Evolutionary conservation across 2,888 invertebrate genomes (phyloP), one percentile per base, ranked within the genome.

Genomic region (Chironomus riparius): DNA sequence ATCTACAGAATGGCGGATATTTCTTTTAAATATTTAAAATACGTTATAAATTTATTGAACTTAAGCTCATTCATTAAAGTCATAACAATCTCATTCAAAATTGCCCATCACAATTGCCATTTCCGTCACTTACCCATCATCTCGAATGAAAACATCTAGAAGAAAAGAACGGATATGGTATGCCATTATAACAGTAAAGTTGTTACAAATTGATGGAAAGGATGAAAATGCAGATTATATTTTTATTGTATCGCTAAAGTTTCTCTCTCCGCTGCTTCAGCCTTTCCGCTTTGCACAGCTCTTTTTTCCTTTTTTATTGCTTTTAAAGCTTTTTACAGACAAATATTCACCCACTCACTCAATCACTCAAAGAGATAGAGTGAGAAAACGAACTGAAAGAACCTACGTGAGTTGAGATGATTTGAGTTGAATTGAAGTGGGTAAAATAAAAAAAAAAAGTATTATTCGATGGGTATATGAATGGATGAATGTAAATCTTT

Each of bases 181-280:
- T 56, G 18, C 56, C 56, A 56, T 56, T 56, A 56, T 56, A 56
- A 56, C n/a, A 56, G 56, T 56, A 56, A 47, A 68, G 68, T 65
- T 69, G 56, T 68, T 28, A 38, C 68, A 75, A 69, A 70, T 68
- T 47, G 69, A 72, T 62, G 65, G 56, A 71, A 68, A 28, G 65
- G 50, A 70, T 75, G 50, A 68, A 74, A 75, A 70, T 75, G 48
- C 48, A 75, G 69, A 70, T 75, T 75, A 75, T 75, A 75, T 68
- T 75, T 75, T 75, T 75, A 75, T 69, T 56, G 75, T 70, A 75
- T 68, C 68, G 68, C 71, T 21, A 70, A 74, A 68, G 68, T 76
- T 69, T 48, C 61, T 74, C 77, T 77, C 77, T 72, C 79, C 78
- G 76, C 76, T 76, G 76, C 74, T 77, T 76, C 77, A 76, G 77